phyloP scores from a whole-genome alignment of 1,140 invertebrate genomes.

The Chlorops oryzae region DNA sequence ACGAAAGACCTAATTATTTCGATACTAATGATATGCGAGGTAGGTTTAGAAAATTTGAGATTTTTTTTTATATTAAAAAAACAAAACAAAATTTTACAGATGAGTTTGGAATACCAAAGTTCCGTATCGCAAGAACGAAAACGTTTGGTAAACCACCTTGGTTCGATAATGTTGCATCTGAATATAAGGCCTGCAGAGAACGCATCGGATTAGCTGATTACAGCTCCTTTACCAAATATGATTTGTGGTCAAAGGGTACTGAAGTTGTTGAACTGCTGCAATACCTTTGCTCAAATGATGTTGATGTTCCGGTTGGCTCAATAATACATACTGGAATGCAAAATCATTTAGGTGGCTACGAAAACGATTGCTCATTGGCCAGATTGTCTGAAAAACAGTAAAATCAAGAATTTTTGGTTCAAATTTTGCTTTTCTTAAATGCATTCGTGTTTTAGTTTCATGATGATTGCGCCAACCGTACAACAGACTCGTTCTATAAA shows the following conservation, averaged over 20 bases:
- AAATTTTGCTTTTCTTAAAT: background rate
- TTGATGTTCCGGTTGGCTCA: slow-evolving; percentile 88
- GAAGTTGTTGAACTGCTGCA: slow-evolving; percentile 90
- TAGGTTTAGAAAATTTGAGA: slow-evolving; percentile 30
- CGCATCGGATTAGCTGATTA: slow-evolving; percentile 91
- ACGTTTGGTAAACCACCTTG: slow-evolving; percentile 86
- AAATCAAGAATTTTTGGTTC: slow-evolving; percentile 34
- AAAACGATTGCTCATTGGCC: slow-evolving; percentile 95
- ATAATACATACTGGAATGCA: slow-evolving; percentile 99
- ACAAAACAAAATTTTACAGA: slow-evolving; percentile 17
- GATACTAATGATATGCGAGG: slow-evolving; percentile 55
- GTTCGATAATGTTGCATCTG: slow-evolving; percentile 82
- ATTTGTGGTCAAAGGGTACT: slow-evolving; percentile 79
- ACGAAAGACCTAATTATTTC: slow-evolving; percentile 94
- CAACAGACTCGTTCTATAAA: slow-evolving; percentile 91
- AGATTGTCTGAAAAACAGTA: slow-evolving; percentile 84
- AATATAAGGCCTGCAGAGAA: slow-evolving; percentile 93
- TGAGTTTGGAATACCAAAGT: slow-evolving; percentile 41
- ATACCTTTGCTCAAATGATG: slow-evolving; percentile 93
- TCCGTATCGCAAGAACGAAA: slow-evolving; percentile 66
- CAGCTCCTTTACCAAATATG: slow-evolving; percentile 96
- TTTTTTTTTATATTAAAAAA: background rate
- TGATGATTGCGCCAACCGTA: slow-evolving; percentile 97
- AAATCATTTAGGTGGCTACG: slow-evolving; percentile 90
- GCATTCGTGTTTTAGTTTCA: slow-evolving; percentile 63